phyloP scores from a whole-genome alignment of 2,113 vertebrate genomes.

The Phycodurus eques region DNA sequence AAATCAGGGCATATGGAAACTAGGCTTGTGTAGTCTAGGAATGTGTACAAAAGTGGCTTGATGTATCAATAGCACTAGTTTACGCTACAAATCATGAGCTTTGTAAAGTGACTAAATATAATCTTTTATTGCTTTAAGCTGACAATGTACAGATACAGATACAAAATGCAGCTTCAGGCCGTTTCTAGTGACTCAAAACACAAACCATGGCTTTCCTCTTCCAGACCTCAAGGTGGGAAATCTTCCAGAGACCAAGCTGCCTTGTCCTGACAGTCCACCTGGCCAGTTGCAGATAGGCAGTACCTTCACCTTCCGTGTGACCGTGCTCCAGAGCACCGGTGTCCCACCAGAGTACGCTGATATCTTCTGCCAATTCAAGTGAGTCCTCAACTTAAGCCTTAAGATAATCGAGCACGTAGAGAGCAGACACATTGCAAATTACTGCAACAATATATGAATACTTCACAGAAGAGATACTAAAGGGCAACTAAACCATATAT shows the following conservation, averaged over 20 bases:
- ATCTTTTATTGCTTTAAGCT: background rate
- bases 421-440: background rate
- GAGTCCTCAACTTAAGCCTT: slow-evolving; percentile 58
- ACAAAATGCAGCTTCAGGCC: slow-evolving; percentile 7
- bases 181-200: background rate
- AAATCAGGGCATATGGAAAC: slow-evolving; percentile 39
- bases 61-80: background rate
- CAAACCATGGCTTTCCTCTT: slow-evolving; percentile 26
- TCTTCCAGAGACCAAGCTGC: slow-evolving; percentile 83
- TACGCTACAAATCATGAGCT: slow-evolving; percentile 19
- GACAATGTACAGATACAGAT: slow-evolving; percentile 18
- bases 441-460: too few relatives aligned
- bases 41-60: slow-evolving; percentile 12
- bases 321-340: slow-evolving; percentile 90
- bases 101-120: background rate
- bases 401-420: background rate
- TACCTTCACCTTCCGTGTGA: slow-evolving; percentile 95
- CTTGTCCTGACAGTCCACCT: slow-evolving; percentile 77
- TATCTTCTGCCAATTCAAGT: slow-evolving; percentile 99
- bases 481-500: too few relatives aligned
- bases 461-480: too few relatives aligned
- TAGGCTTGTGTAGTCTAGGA: slow-evolving; percentile 23
- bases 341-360: slow-evolving; percentile 92
- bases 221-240: slow-evolving; percentile 86
- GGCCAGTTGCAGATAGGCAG: slow-evolving; percentile 89